Evolutionary conservation across 2,797 vertebrate genomes (phyloP).

Genomic region (Iguana delicatissima): DNA sequence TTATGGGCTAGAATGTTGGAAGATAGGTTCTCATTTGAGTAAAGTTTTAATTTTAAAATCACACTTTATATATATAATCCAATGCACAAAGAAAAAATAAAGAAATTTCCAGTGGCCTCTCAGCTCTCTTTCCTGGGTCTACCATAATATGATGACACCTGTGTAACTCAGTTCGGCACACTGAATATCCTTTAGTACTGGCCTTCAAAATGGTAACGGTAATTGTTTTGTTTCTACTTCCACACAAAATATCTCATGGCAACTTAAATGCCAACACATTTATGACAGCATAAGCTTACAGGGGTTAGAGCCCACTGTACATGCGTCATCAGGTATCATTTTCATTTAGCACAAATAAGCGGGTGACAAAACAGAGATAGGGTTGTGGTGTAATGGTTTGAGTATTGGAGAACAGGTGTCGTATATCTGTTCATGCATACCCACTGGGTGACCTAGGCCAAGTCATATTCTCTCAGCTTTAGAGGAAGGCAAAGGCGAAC

Average conservation of each 20-base stretch:
- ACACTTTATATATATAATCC: not conserved
- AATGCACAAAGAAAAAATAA: not conserved
- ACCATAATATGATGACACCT: not conserved
- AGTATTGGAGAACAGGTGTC: no score
- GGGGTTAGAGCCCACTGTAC: not conserved
- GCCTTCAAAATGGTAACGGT: not conserved
- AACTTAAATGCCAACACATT: not conserved
- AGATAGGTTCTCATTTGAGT: not conserved
- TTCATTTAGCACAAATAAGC: not conserved
- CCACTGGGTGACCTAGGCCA: no score
- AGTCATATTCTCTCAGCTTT: no score
- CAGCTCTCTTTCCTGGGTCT: not conserved
- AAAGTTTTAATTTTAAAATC: not conserved
- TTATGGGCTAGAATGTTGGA: not conserved
- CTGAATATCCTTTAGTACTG: no score
- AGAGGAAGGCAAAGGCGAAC: no score
- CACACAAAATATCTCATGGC: not conserved
- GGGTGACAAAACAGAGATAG: not conserved
- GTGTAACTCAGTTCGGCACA: not conserved
- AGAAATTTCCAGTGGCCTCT: no score
- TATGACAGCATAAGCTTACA: not conserved
- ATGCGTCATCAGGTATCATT: not conserved
- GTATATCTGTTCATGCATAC: no score
- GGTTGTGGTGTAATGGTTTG: not conserved
- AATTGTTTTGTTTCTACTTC: not conserved